Conservation (phyloP, 1,140 invertebrate species). For the Dendroctonus valens region DNA sequence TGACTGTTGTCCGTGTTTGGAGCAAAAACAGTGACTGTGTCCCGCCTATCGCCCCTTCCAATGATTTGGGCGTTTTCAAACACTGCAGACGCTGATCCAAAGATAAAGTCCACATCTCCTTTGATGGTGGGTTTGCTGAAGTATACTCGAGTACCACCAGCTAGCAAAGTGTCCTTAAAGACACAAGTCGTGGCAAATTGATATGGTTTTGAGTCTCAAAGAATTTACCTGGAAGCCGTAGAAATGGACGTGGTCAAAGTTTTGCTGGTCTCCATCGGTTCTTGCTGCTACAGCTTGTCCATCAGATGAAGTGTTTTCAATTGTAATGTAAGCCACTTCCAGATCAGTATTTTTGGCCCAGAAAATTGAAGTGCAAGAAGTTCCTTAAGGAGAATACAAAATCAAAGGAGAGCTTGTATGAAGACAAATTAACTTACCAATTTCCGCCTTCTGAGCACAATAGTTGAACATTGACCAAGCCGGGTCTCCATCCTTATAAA, state of each 20-base stretch:
- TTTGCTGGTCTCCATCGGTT: slow-evolving; percentile 4
- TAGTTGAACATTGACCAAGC: slow-evolving; percentile 13
- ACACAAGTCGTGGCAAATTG: too few species aligned
- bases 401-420: neutral
- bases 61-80: slow-evolving; percentile 16
- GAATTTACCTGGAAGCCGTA: slow-evolving; percentile 17
- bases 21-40: slow-evolving; percentile 3
- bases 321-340: slow-evolving; percentile 13
- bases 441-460: neutral
- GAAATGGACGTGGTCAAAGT: slow-evolving; percentile 15
- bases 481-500: slow-evolving; percentile 17
- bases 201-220: neutral
- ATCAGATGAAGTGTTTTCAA: slow-evolving; percentile 15
- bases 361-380: slow-evolving; percentile 5
- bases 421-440: slow-evolving; percentile 6
- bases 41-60: slow-evolving; percentile 9
- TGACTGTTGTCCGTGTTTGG: slow-evolving; percentile 10
- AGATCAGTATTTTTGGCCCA: slow-evolving; percentile 4
- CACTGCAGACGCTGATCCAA: slow-evolving; percentile 9
- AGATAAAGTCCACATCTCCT: slow-evolving; percentile 20
- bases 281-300: slow-evolving; percentile 17
- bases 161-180: slow-evolving; percentile 4
- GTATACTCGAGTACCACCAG: neutral
- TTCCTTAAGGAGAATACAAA: slow-evolving; percentile 1
- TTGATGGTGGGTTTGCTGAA: slow-evolving; percentile 7